A percentile compares a stretch with the other conserved stretches of the same genome.
phyloP scores from a whole-genome alignment of 2,888 invertebrate genomes.

The Eupeodes latifasciatus region DNA sequence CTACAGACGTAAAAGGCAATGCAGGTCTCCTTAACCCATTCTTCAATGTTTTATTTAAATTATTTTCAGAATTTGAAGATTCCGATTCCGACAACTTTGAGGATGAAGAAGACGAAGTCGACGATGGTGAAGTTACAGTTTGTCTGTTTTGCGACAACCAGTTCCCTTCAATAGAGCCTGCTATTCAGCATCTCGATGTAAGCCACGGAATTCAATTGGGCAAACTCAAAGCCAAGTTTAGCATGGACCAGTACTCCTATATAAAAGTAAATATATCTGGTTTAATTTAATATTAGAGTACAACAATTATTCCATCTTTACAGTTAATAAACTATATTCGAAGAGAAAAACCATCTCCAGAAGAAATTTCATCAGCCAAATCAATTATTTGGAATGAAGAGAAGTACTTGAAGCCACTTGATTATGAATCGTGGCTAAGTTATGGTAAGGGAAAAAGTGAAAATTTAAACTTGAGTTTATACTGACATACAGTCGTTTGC shows the following conservation, averaged over 20 bases:
- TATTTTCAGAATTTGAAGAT: slow-evolving; percentile 50
- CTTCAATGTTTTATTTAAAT: background rate
- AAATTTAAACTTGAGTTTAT: background rate
- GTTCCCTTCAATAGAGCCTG: slow-evolving; percentile 87
- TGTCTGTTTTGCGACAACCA: slow-evolving; percentile 91
- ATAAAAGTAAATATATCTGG: slow-evolving; percentile 85
- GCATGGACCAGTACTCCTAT: slow-evolving; percentile 92
- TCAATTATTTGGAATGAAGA: slow-evolving; percentile 90
- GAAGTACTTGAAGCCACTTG: slow-evolving; percentile 90
- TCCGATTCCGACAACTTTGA: slow-evolving; percentile 84
- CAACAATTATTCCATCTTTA: slow-evolving; percentile 26
- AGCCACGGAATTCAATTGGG: slow-evolving; percentile 88
- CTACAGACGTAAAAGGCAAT: no score
- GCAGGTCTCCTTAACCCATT: no score
- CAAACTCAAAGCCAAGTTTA: slow-evolving; percentile 88
- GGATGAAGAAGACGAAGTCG: slow-evolving; percentile 84
- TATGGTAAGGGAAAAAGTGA: slow-evolving; percentile 87
- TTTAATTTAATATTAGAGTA: slow-evolving; percentile 80
- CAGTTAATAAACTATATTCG: slow-evolving; percentile 91
- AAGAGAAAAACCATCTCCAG: slow-evolving; percentile 86
- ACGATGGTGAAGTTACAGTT: slow-evolving; percentile 79
- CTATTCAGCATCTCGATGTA: slow-evolving; percentile 88
- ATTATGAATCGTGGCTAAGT: slow-evolving; percentile 92
- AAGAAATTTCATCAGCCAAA: slow-evolving; percentile 85
- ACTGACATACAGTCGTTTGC: no score